phyloP scores from a whole-genome alignment of 2,113 vertebrate genomes.

The Ctenomys sociabilis region DNA sequence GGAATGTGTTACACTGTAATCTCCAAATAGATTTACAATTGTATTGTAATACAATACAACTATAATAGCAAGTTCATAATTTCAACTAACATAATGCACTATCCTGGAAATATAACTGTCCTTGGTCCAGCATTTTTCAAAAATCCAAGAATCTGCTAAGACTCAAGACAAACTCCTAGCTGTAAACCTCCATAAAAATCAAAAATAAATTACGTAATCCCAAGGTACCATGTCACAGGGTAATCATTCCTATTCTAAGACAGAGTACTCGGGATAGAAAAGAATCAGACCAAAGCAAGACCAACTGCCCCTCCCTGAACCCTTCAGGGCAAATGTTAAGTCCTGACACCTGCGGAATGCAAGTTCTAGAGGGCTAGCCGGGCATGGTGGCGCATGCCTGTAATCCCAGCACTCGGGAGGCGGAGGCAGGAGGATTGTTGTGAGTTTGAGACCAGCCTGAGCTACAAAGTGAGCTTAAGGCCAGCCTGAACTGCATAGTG shows the following conservation, averaged over 20 bases:
- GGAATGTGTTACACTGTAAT: not conserved
- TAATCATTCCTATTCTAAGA: not conserved
- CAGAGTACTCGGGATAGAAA: not conserved
- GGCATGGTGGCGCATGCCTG: too few relatives aligned
- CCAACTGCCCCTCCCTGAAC: not conserved
- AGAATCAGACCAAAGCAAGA: not conserved
- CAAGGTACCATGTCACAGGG: not conserved
- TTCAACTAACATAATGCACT: not conserved
- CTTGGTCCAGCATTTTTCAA: not conserved
- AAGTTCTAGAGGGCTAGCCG: not conserved
- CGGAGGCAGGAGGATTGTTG: too few relatives aligned
- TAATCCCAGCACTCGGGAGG: too few relatives aligned
- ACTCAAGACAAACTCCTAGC: not conserved
- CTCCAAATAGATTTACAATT: too few relatives aligned
- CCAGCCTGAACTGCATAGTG: too few relatives aligned
- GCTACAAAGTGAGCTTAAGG: too few relatives aligned
- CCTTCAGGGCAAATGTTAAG: not conserved
- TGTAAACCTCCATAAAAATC: not conserved
- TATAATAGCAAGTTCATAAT: not conserved
- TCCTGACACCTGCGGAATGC: not conserved
- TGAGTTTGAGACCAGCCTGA: too few relatives aligned
- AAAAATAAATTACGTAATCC: not conserved
- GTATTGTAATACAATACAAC: too few relatives aligned
- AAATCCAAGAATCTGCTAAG: not conserved
- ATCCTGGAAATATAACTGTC: not conserved